These are phyloP conservation scores for Himalopsyche tibetana DNA, from an alignment of 2,888 invertebrate species.

Conservation along the genomic window DNA sequence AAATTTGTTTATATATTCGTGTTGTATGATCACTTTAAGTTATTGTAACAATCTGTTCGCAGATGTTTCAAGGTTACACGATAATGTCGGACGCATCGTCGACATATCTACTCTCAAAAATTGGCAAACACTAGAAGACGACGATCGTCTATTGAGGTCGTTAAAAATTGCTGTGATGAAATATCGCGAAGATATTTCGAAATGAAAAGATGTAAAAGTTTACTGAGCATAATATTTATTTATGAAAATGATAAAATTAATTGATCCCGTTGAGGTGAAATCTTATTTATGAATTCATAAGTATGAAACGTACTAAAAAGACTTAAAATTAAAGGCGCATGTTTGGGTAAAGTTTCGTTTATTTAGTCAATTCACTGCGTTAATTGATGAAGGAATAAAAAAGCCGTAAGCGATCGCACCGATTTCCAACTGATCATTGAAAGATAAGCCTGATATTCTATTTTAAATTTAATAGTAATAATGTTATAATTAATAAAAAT, in stretches of 20 bases:
- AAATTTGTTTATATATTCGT: slow-evolving; percentile 11
- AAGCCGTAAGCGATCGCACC: no score
- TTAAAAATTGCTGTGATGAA: not conserved
- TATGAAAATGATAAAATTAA: not conserved
- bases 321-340: no score
- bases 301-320: no score
- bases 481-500: no score
- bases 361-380: not conserved
- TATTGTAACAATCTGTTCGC: not conserved
- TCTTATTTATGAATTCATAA: not conserved
- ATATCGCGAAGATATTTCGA: not conserved
- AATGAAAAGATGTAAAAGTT: not conserved
- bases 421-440: no score
- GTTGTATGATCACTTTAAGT: not conserved
- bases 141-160: not conserved
- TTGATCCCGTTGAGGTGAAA: not conserved
- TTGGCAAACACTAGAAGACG: not conserved
- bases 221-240: not conserved
- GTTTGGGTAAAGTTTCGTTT: not conserved
- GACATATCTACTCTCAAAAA: slow-evolving; percentile 12
- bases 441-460: no score
- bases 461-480: no score
- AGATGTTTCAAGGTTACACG: not conserved
- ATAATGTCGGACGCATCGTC: not conserved
- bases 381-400: no score